Conservation (phyloP, 2,797 vertebrate genomes). For the Falco berigora region DNA sequence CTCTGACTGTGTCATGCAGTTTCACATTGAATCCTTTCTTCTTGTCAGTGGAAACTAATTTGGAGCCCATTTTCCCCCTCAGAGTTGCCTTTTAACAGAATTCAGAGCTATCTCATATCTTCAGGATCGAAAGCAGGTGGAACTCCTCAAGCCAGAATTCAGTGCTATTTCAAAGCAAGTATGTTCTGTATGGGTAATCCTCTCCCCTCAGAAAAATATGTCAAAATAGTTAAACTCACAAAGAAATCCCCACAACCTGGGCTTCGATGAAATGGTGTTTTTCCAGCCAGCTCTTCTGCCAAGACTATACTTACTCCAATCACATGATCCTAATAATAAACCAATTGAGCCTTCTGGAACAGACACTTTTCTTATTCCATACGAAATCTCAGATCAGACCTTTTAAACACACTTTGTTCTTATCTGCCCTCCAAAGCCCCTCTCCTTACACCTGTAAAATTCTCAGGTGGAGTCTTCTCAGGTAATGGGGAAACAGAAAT, state of each 20-base stretch:
- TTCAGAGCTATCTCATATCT: neutral
- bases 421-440: neutral
- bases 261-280: neutral
- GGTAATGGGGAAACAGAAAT: neutral
- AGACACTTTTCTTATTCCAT: neutral
- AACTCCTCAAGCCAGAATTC: neutral
- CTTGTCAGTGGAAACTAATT: neutral
- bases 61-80: neutral
- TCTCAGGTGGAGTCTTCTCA: neutral
- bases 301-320: neutral
- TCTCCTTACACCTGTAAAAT: neutral
- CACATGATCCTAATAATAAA: neutral
- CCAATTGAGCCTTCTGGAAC: neutral
- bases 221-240: neutral
- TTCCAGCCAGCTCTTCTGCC: neutral
- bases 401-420: neutral
- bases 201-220: neutral
- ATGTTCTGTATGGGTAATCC: neutral
- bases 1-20: neutral
- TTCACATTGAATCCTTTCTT: neutral
- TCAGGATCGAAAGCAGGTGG: neutral
- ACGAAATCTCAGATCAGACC: neutral
- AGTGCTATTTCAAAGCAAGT: neutral
- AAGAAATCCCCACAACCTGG: neutral
- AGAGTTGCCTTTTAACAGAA: neutral